Conservation (phyloP, 1,140 invertebrate species). For the Drosophila saltans region DNA sequence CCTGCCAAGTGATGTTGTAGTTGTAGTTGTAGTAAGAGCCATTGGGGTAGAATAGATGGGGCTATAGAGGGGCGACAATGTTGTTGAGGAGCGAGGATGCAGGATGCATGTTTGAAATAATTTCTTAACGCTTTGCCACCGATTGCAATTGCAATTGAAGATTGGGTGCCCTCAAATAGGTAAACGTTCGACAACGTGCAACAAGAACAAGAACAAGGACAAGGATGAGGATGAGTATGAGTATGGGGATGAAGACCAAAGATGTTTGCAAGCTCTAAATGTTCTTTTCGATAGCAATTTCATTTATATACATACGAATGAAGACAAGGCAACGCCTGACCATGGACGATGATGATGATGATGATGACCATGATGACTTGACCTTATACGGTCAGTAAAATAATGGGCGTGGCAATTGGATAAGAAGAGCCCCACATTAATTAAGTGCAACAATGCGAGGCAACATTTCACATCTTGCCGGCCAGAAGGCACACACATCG, state of each 20-base stretch:
- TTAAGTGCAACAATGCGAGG: constrained; percentile 76
- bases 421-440: constrained; percentile 69
- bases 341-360: constrained; percentile 17
- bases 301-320: constrained; percentile 42
- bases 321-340: constrained; percentile 49
- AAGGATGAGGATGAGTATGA: no score
- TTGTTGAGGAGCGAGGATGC: constrained; percentile 47
- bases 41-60: not conserved
- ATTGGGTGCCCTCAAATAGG: constrained; percentile 61
- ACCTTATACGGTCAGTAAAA: constrained; percentile 57
- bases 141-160: constrained; percentile 20
- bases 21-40: not conserved
- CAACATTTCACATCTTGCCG: constrained; percentile 55
- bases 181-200: constrained; percentile 47
- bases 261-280: constrained; percentile 46
- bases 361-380: constrained; percentile 40
- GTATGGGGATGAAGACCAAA: not conserved
- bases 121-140: constrained; percentile 66
- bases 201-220: no score
- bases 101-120: constrained; percentile 76
- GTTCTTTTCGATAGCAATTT: constrained; percentile 51
- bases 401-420: constrained; percentile 55
- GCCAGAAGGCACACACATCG: constrained; percentile 56
- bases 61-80: no score
- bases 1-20: constrained; percentile 37